Evolutionary conservation across 2,888 invertebrate genomes (phyloP).

Genomic region (Dryobotodes eremita): DNA sequence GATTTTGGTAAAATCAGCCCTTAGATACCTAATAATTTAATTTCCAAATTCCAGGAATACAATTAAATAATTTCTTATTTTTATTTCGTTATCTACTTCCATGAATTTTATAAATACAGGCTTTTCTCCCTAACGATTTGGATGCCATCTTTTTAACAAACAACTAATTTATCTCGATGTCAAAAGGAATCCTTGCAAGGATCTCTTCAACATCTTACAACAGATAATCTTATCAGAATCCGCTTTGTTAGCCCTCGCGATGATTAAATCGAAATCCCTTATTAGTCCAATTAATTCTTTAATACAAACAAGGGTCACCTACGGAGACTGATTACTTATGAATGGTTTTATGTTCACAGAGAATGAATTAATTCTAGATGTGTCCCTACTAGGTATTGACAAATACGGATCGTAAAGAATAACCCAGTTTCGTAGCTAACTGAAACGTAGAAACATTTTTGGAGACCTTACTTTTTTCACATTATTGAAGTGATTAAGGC

Average conservation of each 20-base stretch:
- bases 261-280: conserved; percentile 59
- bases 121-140: neutral
- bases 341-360: conserved; percentile 28
- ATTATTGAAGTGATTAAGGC: neutral
- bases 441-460: neutral
- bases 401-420: neutral
- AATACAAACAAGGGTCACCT: conserved; percentile 37
- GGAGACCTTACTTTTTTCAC: neutral
- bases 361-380: conserved; percentile 33
- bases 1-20: too few species aligned
- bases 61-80: neutral
- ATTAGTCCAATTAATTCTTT: conserved; percentile 59
- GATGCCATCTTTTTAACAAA: conserved; percentile 28
- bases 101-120: neutral
- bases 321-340: conserved; percentile 33
- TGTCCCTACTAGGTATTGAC: neutral
- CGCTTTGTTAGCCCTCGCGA: conserved; percentile 43
- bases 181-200: conserved; percentile 21
- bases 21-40: neutral
- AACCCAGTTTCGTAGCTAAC: too few species aligned
- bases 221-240: conserved; percentile 51
- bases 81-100: neutral
- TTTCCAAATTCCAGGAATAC: neutral
- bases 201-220: conserved; percentile 35
- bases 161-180: conserved; percentile 46